Conservation (phyloP, 2,113 vertebrate genomes). For the Brachyistius frenatus region DNA sequence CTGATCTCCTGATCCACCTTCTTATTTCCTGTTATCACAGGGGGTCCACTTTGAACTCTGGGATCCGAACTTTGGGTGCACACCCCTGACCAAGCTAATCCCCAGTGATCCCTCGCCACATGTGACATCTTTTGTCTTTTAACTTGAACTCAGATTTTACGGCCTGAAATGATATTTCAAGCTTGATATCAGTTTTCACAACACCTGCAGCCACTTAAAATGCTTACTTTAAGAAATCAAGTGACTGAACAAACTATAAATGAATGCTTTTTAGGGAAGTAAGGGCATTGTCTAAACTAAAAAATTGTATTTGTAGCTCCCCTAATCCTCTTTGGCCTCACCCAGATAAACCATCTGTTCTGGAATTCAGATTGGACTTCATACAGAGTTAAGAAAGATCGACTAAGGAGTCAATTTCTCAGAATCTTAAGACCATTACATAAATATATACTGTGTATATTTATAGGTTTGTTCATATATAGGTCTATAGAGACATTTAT, state of each 20-base stretch:
- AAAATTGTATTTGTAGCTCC: constrained; percentile 54
- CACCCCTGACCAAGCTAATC: constrained; percentile 43
- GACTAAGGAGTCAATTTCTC: constrained; percentile 33
- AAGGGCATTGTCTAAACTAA: constrained; percentile 35
- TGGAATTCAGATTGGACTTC: constrained; percentile 71
- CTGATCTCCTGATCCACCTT: constrained; percentile 46
- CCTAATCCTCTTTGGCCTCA: constrained; percentile 72
- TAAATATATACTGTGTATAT: neutral
- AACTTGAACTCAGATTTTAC: constrained; percentile 16
- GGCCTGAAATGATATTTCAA: constrained; percentile 10
- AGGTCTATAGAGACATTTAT: neutral
- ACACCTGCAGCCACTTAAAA: neutral
- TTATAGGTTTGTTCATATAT: neutral
- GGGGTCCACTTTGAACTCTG: constrained; percentile 50
- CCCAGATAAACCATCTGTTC: constrained; percentile 78
- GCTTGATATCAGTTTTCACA: constrained; percentile 24
- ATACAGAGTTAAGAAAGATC: constrained; percentile 61
- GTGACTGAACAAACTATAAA: constrained; percentile 11
- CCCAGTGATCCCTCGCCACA: constrained; percentile 44
- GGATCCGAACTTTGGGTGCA: constrained; percentile 41
- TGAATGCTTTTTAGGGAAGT: constrained; percentile 13
- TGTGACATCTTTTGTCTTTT: constrained; percentile 33
- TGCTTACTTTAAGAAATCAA: neutral
- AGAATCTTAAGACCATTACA: constrained; percentile 19
- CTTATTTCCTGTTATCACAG: constrained; percentile 36